phyloP scores from a whole-genome alignment of 2,797 vertebrate genomes.

The Sparus aurata region DNA sequence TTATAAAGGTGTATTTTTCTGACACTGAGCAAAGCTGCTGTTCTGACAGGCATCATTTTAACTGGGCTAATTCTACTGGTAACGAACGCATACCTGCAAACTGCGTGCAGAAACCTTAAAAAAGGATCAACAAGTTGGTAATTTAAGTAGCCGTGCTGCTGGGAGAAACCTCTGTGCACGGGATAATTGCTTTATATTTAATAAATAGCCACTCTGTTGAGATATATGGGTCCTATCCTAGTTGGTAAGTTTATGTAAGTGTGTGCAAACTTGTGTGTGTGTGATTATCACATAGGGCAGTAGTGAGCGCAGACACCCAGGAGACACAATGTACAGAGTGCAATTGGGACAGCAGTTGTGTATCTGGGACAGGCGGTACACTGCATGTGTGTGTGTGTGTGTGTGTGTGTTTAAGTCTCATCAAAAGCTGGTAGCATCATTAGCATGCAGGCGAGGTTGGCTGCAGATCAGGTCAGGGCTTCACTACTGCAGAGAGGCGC shows the following conservation, averaged over 20 bases:
- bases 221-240: constrained; percentile 17
- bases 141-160: neutral
- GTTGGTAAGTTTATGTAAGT: constrained; percentile 18
- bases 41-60: constrained; percentile 10
- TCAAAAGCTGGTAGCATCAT: constrained; percentile 49
- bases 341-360: constrained; percentile 63
- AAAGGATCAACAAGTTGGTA: neutral
- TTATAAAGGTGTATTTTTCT: constrained; percentile 1
- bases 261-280: constrained; percentile 5
- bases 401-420: constrained; percentile 28
- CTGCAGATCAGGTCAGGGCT: constrained; percentile 32
- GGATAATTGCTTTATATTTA: constrained; percentile 5
- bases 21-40: neutral
- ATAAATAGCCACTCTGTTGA: constrained; percentile 7
- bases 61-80: constrained; percentile 24
- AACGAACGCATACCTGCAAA: neutral
- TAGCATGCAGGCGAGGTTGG: constrained; percentile 58
- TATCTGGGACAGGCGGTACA: constrained; percentile 66
- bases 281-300: constrained; percentile 55
- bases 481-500: neutral
- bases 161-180: neutral
- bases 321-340: constrained; percentile 58
- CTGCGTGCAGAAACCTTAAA: neutral
- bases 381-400: neutral
- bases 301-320: constrained; percentile 45